Evolutionary conservation across 2,888 invertebrate species (phyloP), one percentile per base, ranked within the genome.

Genomic region (Halocaridina rubra): DNA sequence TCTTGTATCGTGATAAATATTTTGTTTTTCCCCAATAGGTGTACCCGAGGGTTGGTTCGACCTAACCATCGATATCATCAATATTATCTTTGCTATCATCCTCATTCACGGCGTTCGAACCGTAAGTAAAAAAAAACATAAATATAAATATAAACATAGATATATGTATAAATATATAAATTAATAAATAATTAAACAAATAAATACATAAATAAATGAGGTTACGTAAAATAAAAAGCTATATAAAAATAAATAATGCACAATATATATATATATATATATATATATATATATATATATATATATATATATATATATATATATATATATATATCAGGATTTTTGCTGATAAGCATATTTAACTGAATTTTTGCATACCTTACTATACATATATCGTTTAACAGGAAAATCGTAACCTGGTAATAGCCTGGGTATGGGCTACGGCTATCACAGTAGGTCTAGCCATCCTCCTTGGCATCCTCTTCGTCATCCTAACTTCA

Each of bases 11-110:
- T n/a, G n/a, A n/a, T n/a, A n/a, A n/a, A n/a, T n/a, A n/a, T n/a
- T n/a, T n/a, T n/a, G n/a, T n/a, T n/a, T n/a, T n/a, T n/a, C n/a
- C n/a, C n/a, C n/a, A n/a, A n/a, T 53, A 75, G 75, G 75, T 1
- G 53, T 75, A n/a, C 10, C n/a, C 24, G 74, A 75, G 29, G 75
- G 75, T 10, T 75, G 75, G 75, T 27, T 75, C 53, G 75, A 75
- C 53, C 53, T 75, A 27, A 27, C 27, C 7, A 13, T 75, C 8
- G 53, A 39, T 24, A 39, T 75, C 53, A 16, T 75, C 75, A 75
- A 53, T 3, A 24, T 75, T 53, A 75, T 53, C 75, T 27, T 75
- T n/a, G 57, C 75, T 27, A 75, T 75, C 24, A 46, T 75, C 16
- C 75, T 75, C 53, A 75, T 75, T 29, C 46, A 46, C 5, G 75